These are phyloP conservation scores for Stenolophus ochropezus DNA, from an alignment of 2,888 invertebrate genomes.

Conservation along the genomic window DNA sequence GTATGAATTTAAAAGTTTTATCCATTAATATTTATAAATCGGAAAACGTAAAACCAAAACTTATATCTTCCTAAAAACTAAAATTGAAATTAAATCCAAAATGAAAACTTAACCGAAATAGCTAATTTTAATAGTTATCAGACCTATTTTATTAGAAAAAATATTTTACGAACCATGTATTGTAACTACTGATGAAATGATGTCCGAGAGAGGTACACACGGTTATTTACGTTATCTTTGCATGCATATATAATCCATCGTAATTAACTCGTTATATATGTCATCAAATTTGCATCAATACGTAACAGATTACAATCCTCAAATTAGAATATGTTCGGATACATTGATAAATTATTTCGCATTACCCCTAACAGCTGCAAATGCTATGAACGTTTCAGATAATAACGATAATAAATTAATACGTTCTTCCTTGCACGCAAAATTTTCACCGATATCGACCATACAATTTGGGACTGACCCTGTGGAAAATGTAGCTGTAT, in stretches of 20 bases:
- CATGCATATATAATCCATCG: not conserved
- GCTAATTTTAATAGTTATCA: no score
- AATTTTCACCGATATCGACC: not conserved
- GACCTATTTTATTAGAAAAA: no score
- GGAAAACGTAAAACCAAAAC: no score
- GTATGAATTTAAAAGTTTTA: no score
- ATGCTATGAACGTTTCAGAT: not conserved
- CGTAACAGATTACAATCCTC: constrained; percentile 6
- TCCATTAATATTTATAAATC: no score
- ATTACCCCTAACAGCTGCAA: constrained; percentile 19
- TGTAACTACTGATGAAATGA: no score
- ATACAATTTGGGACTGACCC: constrained; percentile 4
- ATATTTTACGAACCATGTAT: no score
- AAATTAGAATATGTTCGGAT: not conserved
- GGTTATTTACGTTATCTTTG: not conserved
- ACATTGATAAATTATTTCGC: constrained; percentile 19
- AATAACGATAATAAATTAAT: constrained; percentile 34
- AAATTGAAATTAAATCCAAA: no score
- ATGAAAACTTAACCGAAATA: no score
- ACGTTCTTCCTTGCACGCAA: constrained; percentile 9
- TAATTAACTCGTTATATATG: not conserved
- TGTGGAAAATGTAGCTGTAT: not conserved
- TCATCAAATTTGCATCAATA: not conserved
- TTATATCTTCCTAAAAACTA: no score
- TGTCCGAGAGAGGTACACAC: not conserved